These are phyloP conservation scores for Drosophila repleta DNA, from an alignment of 1,140 invertebrate genomes.

Conservation along the genomic window DNA sequence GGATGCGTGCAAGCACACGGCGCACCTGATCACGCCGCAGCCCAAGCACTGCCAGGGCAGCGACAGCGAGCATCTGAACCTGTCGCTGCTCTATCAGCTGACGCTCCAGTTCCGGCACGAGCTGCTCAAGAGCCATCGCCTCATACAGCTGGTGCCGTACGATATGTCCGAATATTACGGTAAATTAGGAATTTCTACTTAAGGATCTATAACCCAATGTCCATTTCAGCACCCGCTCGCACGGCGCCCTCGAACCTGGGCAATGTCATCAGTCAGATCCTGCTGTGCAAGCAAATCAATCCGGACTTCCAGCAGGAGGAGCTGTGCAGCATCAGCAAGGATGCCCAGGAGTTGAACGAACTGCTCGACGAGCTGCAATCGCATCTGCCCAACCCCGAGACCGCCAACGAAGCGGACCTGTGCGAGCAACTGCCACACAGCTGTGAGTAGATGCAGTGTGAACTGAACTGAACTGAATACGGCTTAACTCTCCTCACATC, in stretches of 20 bases:
- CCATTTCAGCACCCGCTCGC: constrained; percentile 88
- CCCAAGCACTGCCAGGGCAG: constrained; percentile 68
- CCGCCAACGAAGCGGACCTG: constrained; percentile 6
- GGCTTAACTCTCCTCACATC: not conserved
- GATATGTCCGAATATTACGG: constrained; percentile 96
- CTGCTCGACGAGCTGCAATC: constrained; percentile 93
- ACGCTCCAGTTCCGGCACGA: constrained; percentile 92
- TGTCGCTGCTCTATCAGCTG: constrained; percentile 93
- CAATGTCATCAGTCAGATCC: constrained; percentile 94
- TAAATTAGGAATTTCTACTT: constrained; percentile 80
- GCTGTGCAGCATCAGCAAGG: constrained; percentile 93
- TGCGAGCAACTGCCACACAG: constrained; percentile 32
- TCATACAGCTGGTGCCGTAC: constrained; percentile 93
- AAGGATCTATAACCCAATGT: not conserved
- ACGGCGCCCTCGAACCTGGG: constrained; percentile 95
- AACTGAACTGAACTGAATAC: constrained; percentile 18
- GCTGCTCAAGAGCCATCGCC: constrained; percentile 92
- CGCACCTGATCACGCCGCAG: constrained; percentile 90
- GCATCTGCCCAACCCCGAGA: constrained; percentile 89
- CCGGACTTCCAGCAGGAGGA: constrained; percentile 96
- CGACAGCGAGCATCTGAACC: constrained; percentile 84
- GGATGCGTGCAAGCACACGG: constrained; percentile 92
- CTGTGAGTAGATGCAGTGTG: constrained; percentile 39
- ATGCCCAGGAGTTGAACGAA: constrained; percentile 90
- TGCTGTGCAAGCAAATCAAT: constrained; percentile 94